Conservation (phyloP, 2,797 vertebrate species). For the Botia kubotai region DNA sequence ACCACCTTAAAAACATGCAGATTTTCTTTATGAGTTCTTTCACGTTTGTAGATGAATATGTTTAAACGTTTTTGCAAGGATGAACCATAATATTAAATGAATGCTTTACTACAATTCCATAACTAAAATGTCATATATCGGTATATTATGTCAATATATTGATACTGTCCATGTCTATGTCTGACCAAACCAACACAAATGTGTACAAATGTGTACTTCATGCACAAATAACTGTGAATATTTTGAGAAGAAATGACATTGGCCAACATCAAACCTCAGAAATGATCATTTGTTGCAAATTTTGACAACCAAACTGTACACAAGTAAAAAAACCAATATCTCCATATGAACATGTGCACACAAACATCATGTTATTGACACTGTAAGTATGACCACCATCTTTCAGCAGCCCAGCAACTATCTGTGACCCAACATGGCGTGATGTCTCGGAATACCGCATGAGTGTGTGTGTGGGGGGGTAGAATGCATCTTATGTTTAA, state of each 20-base stretch:
- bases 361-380: constrained; percentile 7
- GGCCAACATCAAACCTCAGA: background rate
- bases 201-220: too few species aligned
- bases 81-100: too few species aligned
- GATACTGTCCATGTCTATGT: too few species aligned
- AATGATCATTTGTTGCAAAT: background rate
- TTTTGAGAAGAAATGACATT: background rate
- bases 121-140: too few species aligned
- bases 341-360: background rate
- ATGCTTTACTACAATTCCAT: too few species aligned
- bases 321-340: background rate
- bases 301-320: background rate
- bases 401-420: background rate
- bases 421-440: constrained; percentile 11
- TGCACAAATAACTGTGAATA: too few species aligned
- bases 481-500: constrained; percentile 74
- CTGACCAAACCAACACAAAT: too few species aligned
- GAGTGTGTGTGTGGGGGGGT: constrained; percentile 35
- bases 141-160: too few species aligned
- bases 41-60: too few species aligned
- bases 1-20: too few species aligned
- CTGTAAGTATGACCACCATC: background rate
- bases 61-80: too few species aligned
- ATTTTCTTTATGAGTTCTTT: too few species aligned
- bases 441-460: constrained; percentile 4